Percentiles rank a stretch among this genome's conserved stretches.
These are phyloP conservation scores for Papilio xuthus DNA, from an alignment of 1,140 invertebrate species.

Conservation along the genomic window DNA sequence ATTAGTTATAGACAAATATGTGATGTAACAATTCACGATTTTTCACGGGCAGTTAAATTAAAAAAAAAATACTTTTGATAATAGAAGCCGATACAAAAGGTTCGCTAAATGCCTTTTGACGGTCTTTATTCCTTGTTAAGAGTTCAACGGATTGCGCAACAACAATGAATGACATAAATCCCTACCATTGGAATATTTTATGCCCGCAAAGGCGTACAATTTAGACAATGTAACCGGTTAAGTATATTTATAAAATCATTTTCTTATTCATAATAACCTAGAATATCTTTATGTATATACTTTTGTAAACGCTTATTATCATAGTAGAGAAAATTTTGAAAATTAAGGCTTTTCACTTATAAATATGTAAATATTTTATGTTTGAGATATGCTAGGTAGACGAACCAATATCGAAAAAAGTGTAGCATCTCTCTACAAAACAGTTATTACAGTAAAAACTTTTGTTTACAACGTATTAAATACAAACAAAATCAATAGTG, in stretches of 20 bases:
- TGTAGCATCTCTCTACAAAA: not conserved
- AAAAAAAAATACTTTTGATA: not conserved
- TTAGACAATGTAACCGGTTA: not conserved
- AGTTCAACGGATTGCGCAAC: constrained; percentile 33
- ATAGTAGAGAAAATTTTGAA: not conserved
- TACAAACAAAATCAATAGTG: not conserved
- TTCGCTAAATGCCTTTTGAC: not conserved
- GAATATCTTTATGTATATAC: not conserved
- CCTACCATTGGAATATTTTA: not conserved
- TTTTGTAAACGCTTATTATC: not conserved
- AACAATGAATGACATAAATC: constrained; percentile 26
- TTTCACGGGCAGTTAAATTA: not conserved
- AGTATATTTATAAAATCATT: not conserved
- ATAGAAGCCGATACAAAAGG: not conserved
- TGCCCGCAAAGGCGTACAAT: not conserved
- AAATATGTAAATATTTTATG: not conserved
- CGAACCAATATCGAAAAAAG: not conserved
- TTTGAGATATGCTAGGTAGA: not conserved
- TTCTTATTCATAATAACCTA: not conserved
- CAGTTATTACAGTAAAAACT: not conserved
- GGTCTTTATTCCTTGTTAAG: not conserved
- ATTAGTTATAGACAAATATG: not conserved
- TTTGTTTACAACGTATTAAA: not conserved
- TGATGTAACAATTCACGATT: not conserved
- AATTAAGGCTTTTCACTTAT: not conserved